Percentiles rank a stretch among this genome's conserved stretches.
phyloP scores from a whole-genome alignment of 2,888 invertebrate species.

The Tridacna crocea region DNA sequence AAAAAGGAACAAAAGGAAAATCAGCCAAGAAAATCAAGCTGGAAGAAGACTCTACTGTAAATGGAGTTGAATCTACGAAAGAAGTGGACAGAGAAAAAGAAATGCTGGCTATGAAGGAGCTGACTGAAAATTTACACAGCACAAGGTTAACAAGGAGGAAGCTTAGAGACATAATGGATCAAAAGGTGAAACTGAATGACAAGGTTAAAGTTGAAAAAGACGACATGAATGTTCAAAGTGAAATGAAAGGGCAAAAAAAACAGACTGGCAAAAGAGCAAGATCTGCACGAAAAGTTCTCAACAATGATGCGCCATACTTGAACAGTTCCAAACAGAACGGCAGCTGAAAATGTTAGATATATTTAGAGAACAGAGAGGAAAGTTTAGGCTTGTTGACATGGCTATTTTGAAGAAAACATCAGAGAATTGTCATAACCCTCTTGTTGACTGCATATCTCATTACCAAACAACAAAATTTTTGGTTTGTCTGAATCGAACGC shows the following conservation, averaged over 20 bases:
- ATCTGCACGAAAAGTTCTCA: slow-evolving; percentile 4
- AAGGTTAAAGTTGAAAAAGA: not conserved
- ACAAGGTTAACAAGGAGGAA: slow-evolving; percentile 13
- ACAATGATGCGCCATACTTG: slow-evolving; percentile 18
- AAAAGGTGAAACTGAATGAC: not conserved
- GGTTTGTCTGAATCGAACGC: too few relatives aligned
- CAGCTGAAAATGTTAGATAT: not conserved
- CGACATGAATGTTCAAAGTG: not conserved
- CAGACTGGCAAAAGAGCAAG: not conserved
- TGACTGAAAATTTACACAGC: slow-evolving; percentile 8
- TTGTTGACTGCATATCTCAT: too few relatives aligned
- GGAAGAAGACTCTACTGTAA: not conserved
- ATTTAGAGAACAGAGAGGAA: too few relatives aligned
- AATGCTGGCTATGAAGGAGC: not conserved
- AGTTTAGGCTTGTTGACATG: too few relatives aligned
- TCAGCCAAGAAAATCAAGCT: slow-evolving; percentile 2
- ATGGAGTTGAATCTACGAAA: not conserved
- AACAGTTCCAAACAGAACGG: slow-evolving; percentile 7
- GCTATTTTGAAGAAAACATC: too few relatives aligned
- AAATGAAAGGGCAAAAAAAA: not conserved
- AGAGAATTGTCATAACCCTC: too few relatives aligned
- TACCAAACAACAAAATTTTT: too few relatives aligned
- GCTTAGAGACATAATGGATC: not conserved
- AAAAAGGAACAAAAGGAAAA: not conserved
- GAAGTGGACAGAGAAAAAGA: not conserved